phyloP scores from a whole-genome alignment of 2,113 vertebrate species.

The Lates calcarifer region DNA sequence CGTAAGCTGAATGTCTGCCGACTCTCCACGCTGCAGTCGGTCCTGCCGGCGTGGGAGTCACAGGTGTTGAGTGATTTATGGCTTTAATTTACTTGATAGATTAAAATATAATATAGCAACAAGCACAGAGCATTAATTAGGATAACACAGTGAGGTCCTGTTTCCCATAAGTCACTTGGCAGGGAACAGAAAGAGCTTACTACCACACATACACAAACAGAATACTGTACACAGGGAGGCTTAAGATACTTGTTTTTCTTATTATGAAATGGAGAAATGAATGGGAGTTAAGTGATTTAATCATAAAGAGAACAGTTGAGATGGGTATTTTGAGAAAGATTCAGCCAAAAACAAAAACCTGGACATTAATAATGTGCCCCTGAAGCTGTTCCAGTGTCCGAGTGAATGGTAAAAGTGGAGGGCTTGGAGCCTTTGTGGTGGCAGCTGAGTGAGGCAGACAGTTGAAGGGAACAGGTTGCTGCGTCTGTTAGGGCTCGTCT shows the following conservation, averaged over 20 bases:
- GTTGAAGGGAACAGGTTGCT: slow-evolving; percentile 75
- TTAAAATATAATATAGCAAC: slow-evolving; percentile 70
- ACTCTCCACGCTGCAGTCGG: slow-evolving; percentile 27
- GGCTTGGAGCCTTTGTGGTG: slow-evolving; percentile 46
- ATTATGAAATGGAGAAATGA: background rate
- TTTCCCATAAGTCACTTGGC: slow-evolving; percentile 34
- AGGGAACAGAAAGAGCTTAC: slow-evolving; percentile 48
- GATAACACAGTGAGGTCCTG: slow-evolving; percentile 33
- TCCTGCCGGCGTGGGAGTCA: slow-evolving; percentile 62
- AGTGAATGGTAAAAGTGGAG: background rate
- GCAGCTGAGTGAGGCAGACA: slow-evolving; percentile 68
- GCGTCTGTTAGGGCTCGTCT: slow-evolving; percentile 78
- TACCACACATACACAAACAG: slow-evolving; percentile 21
- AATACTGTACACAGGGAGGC: background rate
- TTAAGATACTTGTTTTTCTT: background rate
- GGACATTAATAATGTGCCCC: background rate
- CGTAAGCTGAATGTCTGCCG: slow-evolving; percentile 56
- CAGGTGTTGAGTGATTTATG: slow-evolving; percentile 80
- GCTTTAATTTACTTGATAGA: slow-evolving; percentile 78
- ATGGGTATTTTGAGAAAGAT: background rate
- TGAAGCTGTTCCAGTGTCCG: background rate
- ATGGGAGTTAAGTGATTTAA: background rate
- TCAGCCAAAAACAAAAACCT: background rate
- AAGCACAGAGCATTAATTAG: slow-evolving; percentile 61
- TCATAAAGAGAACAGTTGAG: background rate